phyloP scores from a whole-genome alignment of 2,797 vertebrate species.

The Karalla daura region DNA sequence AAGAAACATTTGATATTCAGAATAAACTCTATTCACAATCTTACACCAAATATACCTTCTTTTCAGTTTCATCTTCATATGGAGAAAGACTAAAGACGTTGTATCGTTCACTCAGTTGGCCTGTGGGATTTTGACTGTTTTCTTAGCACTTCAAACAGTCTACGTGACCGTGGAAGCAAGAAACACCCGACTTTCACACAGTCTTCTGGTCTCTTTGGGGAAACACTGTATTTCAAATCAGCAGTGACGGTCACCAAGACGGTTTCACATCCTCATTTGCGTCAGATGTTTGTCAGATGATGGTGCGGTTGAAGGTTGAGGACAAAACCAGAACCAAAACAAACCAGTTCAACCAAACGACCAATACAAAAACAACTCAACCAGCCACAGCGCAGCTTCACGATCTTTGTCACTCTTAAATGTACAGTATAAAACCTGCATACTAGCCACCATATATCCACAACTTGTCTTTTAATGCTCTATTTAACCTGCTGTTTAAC shows the following conservation, averaged over 20 bases:
- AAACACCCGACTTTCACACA: conserved; percentile 6
- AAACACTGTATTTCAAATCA: conserved; percentile 6
- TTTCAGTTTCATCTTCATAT: neutral
- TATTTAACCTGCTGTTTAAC: too few species aligned
- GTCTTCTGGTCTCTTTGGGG: neutral
- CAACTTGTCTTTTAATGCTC: too few species aligned
- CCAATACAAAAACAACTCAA: neutral
- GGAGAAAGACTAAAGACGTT: too few species aligned
- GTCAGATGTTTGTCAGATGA: conserved; percentile 22
- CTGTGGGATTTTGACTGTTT: neutral
- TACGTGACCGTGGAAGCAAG: neutral
- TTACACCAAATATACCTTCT: neutral
- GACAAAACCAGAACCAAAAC: conserved; percentile 21
- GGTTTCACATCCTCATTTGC: conserved; percentile 29
- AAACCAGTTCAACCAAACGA: conserved; percentile 12
- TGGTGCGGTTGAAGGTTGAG: neutral
- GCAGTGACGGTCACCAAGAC: neutral
- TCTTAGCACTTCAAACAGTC: neutral
- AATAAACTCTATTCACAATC: conserved; percentile 1
- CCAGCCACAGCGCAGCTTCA: neutral
- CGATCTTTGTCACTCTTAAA: too few species aligned
- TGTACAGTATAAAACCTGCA: too few species aligned
- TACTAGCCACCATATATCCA: too few species aligned
- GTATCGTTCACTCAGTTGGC: neutral
- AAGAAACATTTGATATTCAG: neutral